Evolutionary conservation across 2,888 invertebrate genomes (phyloP).

Genomic region (Willowsia nigromaculata): DNA sequence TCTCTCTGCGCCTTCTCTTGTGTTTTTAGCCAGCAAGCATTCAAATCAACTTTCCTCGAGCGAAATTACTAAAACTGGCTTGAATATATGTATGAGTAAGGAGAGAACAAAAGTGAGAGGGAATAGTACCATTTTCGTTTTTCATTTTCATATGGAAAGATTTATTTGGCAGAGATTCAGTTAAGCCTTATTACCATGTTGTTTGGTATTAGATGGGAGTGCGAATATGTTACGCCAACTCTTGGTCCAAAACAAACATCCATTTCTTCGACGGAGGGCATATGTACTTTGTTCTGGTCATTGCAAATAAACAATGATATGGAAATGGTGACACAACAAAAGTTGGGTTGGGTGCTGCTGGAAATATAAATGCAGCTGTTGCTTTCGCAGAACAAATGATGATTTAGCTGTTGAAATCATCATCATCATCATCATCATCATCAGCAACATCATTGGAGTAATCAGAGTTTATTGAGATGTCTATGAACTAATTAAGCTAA

Average conservation of each 20-base stretch:
- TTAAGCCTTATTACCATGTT: constrained; percentile 20
- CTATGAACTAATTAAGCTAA: constrained; percentile 49
- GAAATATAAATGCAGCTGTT: background rate
- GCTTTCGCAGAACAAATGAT: background rate
- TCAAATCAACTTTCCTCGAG: background rate
- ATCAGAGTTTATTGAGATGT: constrained; percentile 55
- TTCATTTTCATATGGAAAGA: constrained; percentile 18
- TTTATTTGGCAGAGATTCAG: constrained; percentile 33
- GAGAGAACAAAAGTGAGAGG: too few relatives aligned
- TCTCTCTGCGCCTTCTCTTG: background rate
- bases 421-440: too few relatives aligned
- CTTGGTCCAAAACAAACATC: background rate
- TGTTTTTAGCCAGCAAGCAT: background rate
- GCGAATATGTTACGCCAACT: too few relatives aligned
- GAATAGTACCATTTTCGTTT: background rate
- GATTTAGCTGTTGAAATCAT: constrained; percentile 8
- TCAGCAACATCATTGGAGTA: background rate
- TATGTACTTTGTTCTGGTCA: background rate
- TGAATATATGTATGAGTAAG: background rate
- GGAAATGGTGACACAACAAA: constrained; percentile 8
- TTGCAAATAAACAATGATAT: background rate
- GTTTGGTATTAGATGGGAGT: background rate
- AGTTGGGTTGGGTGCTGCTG: background rate
- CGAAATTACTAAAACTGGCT: background rate
- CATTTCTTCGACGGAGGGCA: background rate